Conservation (phyloP, 2,113 vertebrate genomes). For the Peromyscus polionotus region DNA sequence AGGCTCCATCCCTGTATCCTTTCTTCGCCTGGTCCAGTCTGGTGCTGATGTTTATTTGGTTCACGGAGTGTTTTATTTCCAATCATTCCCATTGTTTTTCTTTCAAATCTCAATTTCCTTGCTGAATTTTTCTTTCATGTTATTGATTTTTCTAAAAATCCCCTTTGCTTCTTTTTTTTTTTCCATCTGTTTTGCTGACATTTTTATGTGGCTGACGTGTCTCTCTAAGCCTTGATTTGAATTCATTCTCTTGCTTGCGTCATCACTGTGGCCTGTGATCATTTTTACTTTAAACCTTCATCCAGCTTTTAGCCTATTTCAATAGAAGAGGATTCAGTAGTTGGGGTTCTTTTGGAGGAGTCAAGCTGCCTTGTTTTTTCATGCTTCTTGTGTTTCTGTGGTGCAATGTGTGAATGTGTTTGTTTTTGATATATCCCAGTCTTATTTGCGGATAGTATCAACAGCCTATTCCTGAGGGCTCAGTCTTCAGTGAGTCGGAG, state of each 20-base stretch:
- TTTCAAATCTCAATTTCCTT: background rate
- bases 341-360: background rate
- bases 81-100: background rate
- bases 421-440: no score
- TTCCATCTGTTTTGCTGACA: background rate
- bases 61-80: background rate
- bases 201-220: background rate
- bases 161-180: background rate
- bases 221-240: background rate
- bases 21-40: background rate
- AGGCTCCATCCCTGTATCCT: background rate
- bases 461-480: background rate
- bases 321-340: no score
- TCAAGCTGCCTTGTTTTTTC: background rate
- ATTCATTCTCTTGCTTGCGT: background rate
- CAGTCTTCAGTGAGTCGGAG: background rate
- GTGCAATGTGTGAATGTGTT: background rate
- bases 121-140: background rate
- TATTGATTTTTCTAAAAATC: background rate
- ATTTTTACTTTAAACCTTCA: no score
- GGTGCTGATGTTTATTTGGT: background rate
- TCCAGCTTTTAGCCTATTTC: background rate
- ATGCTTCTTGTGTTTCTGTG: background rate
- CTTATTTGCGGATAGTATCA: background rate
- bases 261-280: background rate